Evolutionary conservation across 2,888 invertebrate genomes (phyloP), one percentile per base, ranked within the genome.

Genomic region (Tenthredo livida): DNA sequence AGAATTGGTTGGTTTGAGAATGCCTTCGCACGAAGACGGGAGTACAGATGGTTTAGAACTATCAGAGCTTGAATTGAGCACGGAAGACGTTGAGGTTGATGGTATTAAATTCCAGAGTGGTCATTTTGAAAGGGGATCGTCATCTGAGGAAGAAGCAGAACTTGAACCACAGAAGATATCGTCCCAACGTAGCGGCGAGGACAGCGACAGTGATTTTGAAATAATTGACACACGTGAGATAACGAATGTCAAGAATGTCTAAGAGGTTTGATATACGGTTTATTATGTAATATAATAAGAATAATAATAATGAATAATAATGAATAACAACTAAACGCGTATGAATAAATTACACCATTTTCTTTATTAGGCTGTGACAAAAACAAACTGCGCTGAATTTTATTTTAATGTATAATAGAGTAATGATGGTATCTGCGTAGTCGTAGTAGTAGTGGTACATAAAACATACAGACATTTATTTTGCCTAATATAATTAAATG

Each of bases 11-110:
- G 89, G 83, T 47, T 85, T 92, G 85, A 91, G 89, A 87, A 93
- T 93, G 92, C 93, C 93, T 37, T 93, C 93, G 21, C 93, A 93
- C 86, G 93, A 93, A 40, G 93, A 93, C n/a, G 92, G 90, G 54
- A 92, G 92, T 83, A 91, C 90, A 3, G 93, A 93, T 84, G 93
- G 92, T 47, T 86, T 92, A n/a, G 93, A 93, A 54, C 86, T 91
- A 1, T 92, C 92, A 15, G 93, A 93, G 85, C 88, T 92, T 65
- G 93, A 93, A 72, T 88, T 93, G 40, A 92, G 91, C 86, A 87
- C 88, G 7, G 90, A 88, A 2, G 92, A 93, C 37, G 90, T 90
- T 25, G 92, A 92, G 43, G 87, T 88, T 43, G 90, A 91, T 70
- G 92, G 91, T 15, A 91, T 92, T 33, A 91, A 91, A 84, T 92